These are phyloP conservation scores for Gulo gulo DNA, from an alignment of 2,113 vertebrate species.

Conservation along the genomic window DNA sequence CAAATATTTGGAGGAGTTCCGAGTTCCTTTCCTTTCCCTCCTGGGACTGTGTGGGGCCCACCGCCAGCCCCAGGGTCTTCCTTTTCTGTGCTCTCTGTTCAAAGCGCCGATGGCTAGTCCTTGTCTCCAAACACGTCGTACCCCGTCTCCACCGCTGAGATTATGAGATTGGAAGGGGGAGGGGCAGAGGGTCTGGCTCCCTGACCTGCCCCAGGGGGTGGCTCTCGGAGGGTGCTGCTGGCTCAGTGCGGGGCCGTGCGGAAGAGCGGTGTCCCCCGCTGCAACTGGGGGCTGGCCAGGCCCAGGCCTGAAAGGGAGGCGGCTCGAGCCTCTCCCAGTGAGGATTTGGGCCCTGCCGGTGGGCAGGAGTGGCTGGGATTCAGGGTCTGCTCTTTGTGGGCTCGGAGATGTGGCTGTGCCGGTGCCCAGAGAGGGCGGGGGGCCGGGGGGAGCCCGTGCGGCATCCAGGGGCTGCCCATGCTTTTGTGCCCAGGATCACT, in stretches of 20 bases:
- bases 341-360: background rate
- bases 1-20: background rate
- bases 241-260: background rate
- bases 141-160: background rate
- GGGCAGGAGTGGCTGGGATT: background rate
- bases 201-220: background rate
- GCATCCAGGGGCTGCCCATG: accelerated
- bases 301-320: background rate
- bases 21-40: background rate
- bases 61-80: background rate
- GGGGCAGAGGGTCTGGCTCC: background rate
- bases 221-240: background rate
- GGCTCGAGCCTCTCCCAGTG: accelerated
- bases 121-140: background rate
- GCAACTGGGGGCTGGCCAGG: accelerated
- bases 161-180: background rate
- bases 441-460: accelerated
- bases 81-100: background rate
- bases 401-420: accelerated
- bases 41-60: background rate
- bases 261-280: background rate
- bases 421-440: background rate
- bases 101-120: background rate
- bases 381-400: background rate
- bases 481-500: conserved; percentile 53